Evolutionary conservation across 2,797 vertebrate genomes (phyloP), one percentile per base, ranked within the genome.

Genomic region (Salmo trutta): DNA sequence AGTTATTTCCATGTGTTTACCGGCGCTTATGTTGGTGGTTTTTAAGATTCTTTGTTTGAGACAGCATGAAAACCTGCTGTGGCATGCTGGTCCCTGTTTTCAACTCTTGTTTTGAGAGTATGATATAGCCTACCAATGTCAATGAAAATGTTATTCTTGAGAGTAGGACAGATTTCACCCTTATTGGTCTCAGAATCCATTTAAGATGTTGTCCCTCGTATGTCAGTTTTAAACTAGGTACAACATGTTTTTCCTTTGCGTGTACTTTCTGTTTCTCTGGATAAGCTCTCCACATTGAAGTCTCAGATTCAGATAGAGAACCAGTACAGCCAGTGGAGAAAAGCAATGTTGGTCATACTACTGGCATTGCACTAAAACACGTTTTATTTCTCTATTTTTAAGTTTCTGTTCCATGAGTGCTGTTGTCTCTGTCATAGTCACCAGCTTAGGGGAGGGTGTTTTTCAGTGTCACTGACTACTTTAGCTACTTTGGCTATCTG

Each of bases 41-140:
- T 62, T 77, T 52, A 33, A 33, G 16, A 52, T n/a, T 77, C 17
- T 65, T 77, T 73, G 54, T 68, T 47, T 76, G 56, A 74, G 29
- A 27, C 70, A 8, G 19, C 33, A 73, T 66, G 47, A 41, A 71
- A 67, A 77, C 75, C 74, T 81, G 79, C 73, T 65, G 47, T 75
- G 72, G 59, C 75, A 66, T 52, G 54, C 68, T 54, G 54, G 27
- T 7, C 21, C 29, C 24, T 65, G n/a, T 72, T 77, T 29, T 77
- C n/a, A 77, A 27, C 53, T 29, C n/a, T 64, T 29, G 66, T 53
- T 54, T 54, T 24, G 21, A 24, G 14, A 10, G 71, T 12, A 7
- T 19, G 68, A 36, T 70, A 17, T 21, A 41, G 19, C 6, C 4
- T 7, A 36, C 17, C 67, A 36, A 19, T 69, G 15, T 19, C 16